phyloP scores from a whole-genome alignment of 2,797 vertebrate genomes.

The Meda fulgida region DNA sequence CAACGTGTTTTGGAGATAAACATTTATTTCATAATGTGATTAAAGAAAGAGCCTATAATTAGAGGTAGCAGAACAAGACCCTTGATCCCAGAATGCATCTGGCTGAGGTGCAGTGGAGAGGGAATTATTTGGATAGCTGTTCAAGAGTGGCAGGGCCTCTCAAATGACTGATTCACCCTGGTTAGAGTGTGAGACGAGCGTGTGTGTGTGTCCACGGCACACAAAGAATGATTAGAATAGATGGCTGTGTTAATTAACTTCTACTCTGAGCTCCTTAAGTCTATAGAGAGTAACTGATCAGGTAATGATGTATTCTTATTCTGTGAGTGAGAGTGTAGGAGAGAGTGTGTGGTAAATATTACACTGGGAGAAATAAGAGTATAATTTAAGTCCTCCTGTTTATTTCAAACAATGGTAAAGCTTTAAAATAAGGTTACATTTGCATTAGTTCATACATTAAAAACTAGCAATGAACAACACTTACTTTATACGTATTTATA shows the following conservation, averaged over 20 bases:
- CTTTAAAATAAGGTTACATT: neutral
- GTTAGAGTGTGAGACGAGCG: conserved; percentile 67
- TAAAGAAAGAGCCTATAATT: conserved; percentile 19
- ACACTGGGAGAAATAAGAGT: no score
- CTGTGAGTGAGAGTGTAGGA: neutral
- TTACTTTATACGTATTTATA: neutral
- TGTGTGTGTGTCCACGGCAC: conserved; percentile 46
- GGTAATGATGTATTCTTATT: conserved; percentile 65
- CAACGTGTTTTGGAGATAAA: no score
- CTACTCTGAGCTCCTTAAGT: conserved; percentile 79
- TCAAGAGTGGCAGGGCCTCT: conserved; percentile 76
- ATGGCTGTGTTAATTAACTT: conserved; percentile 85
- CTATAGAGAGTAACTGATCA: conserved; percentile 76
- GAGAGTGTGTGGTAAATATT: neutral
- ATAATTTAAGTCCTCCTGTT: neutral
- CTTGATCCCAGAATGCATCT: conserved; percentile 22
- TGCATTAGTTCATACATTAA: neutral
- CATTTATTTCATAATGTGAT: no score
- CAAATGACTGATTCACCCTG: conserved; percentile 79
- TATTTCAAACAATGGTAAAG: neutral
- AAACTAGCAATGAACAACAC: neutral
- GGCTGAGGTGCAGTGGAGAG: conserved; percentile 23
- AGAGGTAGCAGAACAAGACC: conserved; percentile 18
- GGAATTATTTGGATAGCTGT: conserved; percentile 72
- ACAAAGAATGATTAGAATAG: conserved; percentile 83